These are phyloP conservation scores for Rousettus leschenaultii DNA, from an alignment of 2,113 vertebrate genomes.

Conservation along the genomic window DNA sequence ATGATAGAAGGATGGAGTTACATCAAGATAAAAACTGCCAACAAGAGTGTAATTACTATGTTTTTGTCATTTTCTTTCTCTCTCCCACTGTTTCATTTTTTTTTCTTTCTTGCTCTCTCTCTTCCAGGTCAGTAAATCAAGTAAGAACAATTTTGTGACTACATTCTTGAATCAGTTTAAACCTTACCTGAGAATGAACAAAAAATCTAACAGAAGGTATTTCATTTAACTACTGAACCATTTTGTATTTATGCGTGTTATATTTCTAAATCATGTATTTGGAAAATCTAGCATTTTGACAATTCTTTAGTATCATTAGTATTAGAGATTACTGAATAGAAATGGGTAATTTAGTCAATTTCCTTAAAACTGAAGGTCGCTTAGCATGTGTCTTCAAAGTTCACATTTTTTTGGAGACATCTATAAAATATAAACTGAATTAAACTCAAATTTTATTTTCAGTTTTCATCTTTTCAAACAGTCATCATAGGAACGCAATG, in stretches of 20 bases:
- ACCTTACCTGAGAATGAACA: neutral
- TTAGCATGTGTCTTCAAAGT: neutral
- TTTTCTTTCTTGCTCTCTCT: neutral
- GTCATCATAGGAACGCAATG: neutral
- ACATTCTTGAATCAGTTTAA: neutral
- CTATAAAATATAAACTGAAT: neutral
- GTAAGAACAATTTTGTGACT: neutral
- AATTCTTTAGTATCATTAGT: neutral
- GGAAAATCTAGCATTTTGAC: neutral
- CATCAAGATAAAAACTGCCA: neutral
- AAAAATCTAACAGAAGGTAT: neutral
- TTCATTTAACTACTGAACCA: neutral
- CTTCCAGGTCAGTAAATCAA: neutral
- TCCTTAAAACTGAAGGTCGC: neutral
- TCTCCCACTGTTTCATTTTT: neutral
- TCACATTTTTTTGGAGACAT: neutral
- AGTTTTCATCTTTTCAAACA: neutral
- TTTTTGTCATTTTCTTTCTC: neutral
- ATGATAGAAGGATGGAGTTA: neutral
- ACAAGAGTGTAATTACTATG: neutral
- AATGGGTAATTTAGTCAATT: neutral
- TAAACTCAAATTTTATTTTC: neutral
- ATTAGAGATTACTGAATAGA: neutral
- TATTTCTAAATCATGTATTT: neutral
- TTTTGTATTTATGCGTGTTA: neutral